Evolutionary conservation across 2,888 invertebrate genomes (phyloP), one percentile per base, ranked within the genome.

Genomic region (Drosophila mayaguana): DNA sequence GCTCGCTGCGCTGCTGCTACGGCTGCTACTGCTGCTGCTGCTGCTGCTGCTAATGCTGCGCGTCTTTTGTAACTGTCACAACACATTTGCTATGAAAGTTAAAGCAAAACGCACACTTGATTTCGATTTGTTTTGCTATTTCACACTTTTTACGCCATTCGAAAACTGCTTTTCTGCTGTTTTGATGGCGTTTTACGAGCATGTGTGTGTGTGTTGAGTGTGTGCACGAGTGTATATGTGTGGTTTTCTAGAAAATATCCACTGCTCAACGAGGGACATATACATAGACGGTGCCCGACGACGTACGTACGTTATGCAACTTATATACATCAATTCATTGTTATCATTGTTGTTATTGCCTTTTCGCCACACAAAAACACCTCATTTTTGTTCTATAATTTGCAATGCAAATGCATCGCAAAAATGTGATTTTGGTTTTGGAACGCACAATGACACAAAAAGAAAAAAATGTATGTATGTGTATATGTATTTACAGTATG

Each of bases 211-310:
- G 22, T 55, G 54, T 57, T 63, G 67, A 38, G 54, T 60, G 25
- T 11, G 72, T 71, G 70, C 20, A 16, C 34, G 51, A 20, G 34
- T 51, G 51, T 51, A 51, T 73, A 72, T 73, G 81, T 83, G 79
- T 79, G 72, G 69, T 78, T 85, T 88, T 87, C 89, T 87, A 87
- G 86, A 88, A 87, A 88, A 78, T 86, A 80, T n/a, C 85, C 83
- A 86, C 83, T 77, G 81, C 62, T 71, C 62, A 57, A 63, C 71
- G 66, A 67, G 75, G 65, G 63, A 77, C 77, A 71, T 72, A 71
- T 64, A 78, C 77, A 77, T 68, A 78, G 66, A 82, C 81, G 81
- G 50, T 75, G 72, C 81, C 65, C 79, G 78, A 80, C 77, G 73
- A 77, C 75, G 78, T 75, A 71, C 75, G 85, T 88, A 71, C 75